Percentiles rank a stretch among this genome's conserved stretches.
Evolutionary conservation across 2,888 invertebrate species (phyloP).

Genomic region (Lagria hirta): DNA sequence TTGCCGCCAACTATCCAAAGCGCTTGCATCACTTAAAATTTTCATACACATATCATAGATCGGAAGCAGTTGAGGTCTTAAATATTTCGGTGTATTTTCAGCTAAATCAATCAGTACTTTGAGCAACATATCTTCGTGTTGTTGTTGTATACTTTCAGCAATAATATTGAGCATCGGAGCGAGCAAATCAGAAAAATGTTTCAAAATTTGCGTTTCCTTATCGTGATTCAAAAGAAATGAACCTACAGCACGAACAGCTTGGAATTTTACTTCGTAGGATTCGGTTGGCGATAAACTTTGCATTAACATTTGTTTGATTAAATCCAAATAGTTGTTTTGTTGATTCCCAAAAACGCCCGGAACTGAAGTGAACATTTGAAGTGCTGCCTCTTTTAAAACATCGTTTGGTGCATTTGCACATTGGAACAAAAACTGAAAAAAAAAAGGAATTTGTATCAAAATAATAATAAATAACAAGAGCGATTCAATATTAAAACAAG

Average conservation of each 20-base stretch:
- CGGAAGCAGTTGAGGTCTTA: constrained; percentile 81
- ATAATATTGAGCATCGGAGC: constrained; percentile 75
- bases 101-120: constrained; percentile 94
- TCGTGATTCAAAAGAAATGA: constrained; percentile 92
- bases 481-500: too few species aligned
- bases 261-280: constrained; percentile 73
- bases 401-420: constrained; percentile 84
- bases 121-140: constrained; percentile 86
- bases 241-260: constrained; percentile 81
- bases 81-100: constrained; percentile 88
- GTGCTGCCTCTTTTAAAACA: constrained; percentile 87
- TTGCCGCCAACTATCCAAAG: constrained; percentile 83
- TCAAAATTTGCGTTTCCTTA: constrained; percentile 86
- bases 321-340: constrained; percentile 84
- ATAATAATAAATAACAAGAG: constrained; percentile 16
- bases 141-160: constrained; percentile 78
- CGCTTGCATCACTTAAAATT: constrained; percentile 70
- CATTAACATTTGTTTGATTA: constrained; percentile 93
- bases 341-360: constrained; percentile 97
- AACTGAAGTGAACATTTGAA: constrained; percentile 92
- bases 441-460: constrained; percentile 1
- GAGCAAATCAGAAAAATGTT: constrained; percentile 84
- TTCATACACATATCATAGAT: constrained; percentile 90
- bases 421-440: constrained; percentile 78
- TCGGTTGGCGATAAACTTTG: constrained; percentile 71